phyloP scores from a whole-genome alignment of 2,113 vertebrate genomes.

The Origma solitaria region DNA sequence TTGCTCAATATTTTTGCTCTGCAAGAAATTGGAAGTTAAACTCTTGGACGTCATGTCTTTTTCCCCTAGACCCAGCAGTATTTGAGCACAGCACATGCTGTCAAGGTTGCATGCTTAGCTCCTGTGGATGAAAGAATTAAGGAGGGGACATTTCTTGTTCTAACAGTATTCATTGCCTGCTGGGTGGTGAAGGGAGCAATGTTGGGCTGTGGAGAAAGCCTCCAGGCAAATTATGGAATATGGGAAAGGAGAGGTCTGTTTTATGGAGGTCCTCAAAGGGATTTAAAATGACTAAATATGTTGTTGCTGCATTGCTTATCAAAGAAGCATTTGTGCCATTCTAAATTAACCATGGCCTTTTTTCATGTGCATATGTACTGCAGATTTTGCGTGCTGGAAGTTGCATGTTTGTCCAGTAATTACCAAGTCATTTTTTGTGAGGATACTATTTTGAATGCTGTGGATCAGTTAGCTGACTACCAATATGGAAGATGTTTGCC shows the following conservation, averaged over 20 bases:
- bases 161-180: not conserved
- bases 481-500: constrained; percentile 80
- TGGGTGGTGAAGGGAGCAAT: not conserved
- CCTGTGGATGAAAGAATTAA: not conserved
- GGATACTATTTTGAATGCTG: constrained; percentile 51
- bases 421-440: constrained; percentile 32
- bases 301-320: not conserved
- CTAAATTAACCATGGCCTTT: not conserved
- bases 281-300: not conserved
- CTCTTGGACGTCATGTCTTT: not conserved
- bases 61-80: not conserved
- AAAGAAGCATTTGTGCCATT: not conserved
- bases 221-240: not conserved
- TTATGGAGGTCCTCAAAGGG: not conserved
- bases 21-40: not conserved
- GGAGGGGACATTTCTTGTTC: not conserved
- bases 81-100: not conserved
- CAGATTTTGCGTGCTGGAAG: not conserved
- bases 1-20: not conserved
- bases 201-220: not conserved
- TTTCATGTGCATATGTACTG: not conserved
- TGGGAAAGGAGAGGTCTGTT: not conserved
- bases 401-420: constrained; percentile 27
- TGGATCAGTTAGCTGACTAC: constrained; percentile 70
- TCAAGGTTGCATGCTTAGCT: not conserved